These are phyloP conservation scores for Platalea minor DNA, from an alignment of 2,797 vertebrate species.

Conservation along the genomic window DNA sequence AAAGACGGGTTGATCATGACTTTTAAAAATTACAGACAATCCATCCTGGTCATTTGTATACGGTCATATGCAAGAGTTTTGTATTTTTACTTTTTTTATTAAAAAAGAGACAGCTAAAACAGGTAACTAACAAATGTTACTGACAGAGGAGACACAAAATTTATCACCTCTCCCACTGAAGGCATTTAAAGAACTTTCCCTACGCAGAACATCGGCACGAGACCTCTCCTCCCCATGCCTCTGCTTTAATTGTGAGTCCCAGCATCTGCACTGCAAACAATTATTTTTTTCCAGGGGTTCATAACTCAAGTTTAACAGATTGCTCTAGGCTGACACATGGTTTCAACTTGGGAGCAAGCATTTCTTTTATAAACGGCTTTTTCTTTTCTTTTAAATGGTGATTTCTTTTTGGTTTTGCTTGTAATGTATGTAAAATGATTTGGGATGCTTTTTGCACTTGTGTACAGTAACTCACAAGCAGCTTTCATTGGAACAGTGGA, in stretches of 20 bases:
- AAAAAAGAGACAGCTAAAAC: background rate
- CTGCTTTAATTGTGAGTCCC: constrained; percentile 5
- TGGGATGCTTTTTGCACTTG: constrained; percentile 52
- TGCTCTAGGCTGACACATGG: constrained; percentile 43
- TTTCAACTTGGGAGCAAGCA: constrained; percentile 55
- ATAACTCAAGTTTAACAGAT: constrained; percentile 43
- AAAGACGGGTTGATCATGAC: background rate
- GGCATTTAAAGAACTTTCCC: background rate
- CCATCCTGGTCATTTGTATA: background rate
- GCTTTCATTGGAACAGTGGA: constrained; percentile 64
- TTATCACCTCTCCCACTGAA: background rate
- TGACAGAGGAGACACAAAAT: background rate
- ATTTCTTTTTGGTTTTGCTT: constrained; percentile 46
- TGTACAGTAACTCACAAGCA: constrained; percentile 55
- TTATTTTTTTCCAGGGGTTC: background rate
- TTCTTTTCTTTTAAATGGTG: constrained; percentile 43
- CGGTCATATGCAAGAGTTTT: background rate
- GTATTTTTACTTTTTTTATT: background rate
- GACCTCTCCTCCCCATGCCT: background rate
- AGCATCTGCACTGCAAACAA: constrained; percentile 27
- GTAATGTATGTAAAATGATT: constrained; percentile 58
- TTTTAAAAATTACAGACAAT: background rate
- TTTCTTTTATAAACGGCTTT: constrained; percentile 47
- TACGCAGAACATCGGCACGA: background rate
- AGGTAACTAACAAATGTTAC: background rate